Conservation (phyloP, 2,113 vertebrate species). For the Halichoeres trimaculatus region DNA sequence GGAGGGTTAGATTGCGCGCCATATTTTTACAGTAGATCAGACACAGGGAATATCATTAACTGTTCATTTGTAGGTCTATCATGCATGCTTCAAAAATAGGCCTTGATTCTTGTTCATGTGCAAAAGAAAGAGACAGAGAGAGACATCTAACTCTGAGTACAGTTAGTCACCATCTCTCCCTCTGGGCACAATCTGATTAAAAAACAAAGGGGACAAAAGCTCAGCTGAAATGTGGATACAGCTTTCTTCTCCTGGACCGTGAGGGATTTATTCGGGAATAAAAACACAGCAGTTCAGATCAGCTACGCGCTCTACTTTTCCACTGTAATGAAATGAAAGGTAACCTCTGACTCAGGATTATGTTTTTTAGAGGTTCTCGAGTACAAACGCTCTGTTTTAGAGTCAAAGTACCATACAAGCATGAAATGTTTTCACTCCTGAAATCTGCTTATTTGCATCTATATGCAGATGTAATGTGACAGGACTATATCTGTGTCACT, state of each 20-base stretch:
- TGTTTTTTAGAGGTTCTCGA: background rate
- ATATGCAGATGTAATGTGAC: background rate
- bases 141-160: slow-evolving; percentile 30
- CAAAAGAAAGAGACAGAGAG: background rate
- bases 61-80: slow-evolving; percentile 16
- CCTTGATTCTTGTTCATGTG: slow-evolving; percentile 28
- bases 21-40: slow-evolving; percentile 20
- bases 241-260: slow-evolving; percentile 24
- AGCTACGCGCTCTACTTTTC: slow-evolving; percentile 10
- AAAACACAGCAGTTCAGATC: background rate
- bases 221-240: slow-evolving; percentile 46
- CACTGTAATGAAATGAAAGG: slow-evolving; percentile 32
- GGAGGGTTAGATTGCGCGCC: slow-evolving; percentile 6
- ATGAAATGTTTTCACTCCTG: background rate
- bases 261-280: slow-evolving; percentile 25
- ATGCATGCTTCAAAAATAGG: slow-evolving; percentile 10
- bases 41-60: slow-evolving; percentile 24
- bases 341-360: slow-evolving; percentile 31
- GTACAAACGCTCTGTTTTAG: background rate
- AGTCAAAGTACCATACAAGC: slow-evolving; percentile 2
- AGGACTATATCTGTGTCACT: background rate
- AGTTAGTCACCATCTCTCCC: slow-evolving; percentile 35
- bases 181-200: slow-evolving; percentile 57
- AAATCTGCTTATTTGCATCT: slow-evolving; percentile 1
- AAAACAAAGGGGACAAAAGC: slow-evolving; percentile 32